phyloP scores from a whole-genome alignment of 2,797 vertebrate species.

The Meriones psammophilus region DNA sequence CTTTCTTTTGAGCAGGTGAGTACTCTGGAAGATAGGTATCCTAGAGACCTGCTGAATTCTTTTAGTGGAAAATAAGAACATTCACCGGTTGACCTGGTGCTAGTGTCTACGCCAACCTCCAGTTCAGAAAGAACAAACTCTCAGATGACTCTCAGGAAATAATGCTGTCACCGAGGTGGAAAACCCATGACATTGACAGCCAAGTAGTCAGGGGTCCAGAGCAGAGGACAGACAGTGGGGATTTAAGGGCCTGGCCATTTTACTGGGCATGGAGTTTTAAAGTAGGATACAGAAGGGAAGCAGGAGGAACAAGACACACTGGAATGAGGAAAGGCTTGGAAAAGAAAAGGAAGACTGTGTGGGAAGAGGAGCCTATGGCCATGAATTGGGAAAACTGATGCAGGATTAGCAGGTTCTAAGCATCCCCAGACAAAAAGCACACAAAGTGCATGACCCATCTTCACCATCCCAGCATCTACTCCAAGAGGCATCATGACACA shows the following conservation, averaged over 20 bases:
- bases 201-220: neutral
- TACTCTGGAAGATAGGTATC: neutral
- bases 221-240: neutral
- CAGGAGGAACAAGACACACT: neutral
- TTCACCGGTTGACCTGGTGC: neutral
- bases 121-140: neutral
- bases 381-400: neutral
- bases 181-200: neutral
- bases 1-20: neutral
- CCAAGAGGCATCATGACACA: neutral
- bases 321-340: neutral
- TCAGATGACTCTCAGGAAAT: neutral
- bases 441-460: neutral
- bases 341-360: neutral
- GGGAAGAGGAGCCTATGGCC: neutral
- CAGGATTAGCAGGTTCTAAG: neutral
- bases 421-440: neutral
- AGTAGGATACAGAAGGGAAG: neutral
- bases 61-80: neutral
- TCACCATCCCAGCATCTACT: neutral
- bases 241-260: neutral
- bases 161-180: neutral
- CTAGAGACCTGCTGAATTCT: neutral
- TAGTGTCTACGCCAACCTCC: too few species aligned
- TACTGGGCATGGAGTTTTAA: neutral